phyloP scores from a whole-genome alignment of 1,140 invertebrate genomes.

The Drosophila serrata region DNA sequence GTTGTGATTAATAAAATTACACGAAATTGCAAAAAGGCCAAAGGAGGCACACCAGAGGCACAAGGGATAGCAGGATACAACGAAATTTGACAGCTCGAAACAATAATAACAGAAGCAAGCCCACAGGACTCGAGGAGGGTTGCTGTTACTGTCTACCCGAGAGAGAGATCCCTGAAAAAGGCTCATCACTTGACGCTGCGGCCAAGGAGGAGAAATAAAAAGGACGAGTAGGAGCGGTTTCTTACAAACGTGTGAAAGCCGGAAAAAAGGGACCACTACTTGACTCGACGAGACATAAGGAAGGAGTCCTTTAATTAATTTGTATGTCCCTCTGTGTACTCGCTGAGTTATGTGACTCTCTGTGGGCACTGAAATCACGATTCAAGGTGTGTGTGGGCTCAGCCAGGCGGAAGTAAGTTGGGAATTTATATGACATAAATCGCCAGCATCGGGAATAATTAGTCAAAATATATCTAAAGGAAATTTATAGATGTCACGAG shows the following conservation, averaged over 20 bases:
- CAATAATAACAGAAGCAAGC: slow-evolving; percentile 64
- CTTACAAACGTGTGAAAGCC: slow-evolving; percentile 74
- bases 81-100: slow-evolving; percentile 75
- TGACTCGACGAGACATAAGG: slow-evolving; percentile 40
- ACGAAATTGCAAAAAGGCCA: slow-evolving; percentile 58
- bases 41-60: slow-evolving; percentile 7
- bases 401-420: slow-evolving; percentile 68
- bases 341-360: slow-evolving; percentile 72
- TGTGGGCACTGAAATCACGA: slow-evolving; percentile 50
- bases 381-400: slow-evolving; percentile 47
- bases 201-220: slow-evolving; percentile 35
- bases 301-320: slow-evolving; percentile 74
- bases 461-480: slow-evolving; percentile 59
- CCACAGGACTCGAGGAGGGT: slow-evolving; percentile 51
- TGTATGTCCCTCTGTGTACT: slow-evolving; percentile 58
- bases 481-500: slow-evolving; percentile 44
- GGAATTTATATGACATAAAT: slow-evolving; percentile 57
- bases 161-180: slow-evolving; percentile 45
- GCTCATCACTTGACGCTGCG: slow-evolving; percentile 75
- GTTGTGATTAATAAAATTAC: slow-evolving; percentile 84
- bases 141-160: no score
- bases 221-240: slow-evolving; percentile 9
- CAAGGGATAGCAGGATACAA: slow-evolving; percentile 42
- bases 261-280: slow-evolving; percentile 61
- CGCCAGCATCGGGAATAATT: slow-evolving; percentile 47